These are phyloP conservation scores for Drosophila arawakana DNA, from an alignment of 1,140 invertebrate species.

Conservation along the genomic window DNA sequence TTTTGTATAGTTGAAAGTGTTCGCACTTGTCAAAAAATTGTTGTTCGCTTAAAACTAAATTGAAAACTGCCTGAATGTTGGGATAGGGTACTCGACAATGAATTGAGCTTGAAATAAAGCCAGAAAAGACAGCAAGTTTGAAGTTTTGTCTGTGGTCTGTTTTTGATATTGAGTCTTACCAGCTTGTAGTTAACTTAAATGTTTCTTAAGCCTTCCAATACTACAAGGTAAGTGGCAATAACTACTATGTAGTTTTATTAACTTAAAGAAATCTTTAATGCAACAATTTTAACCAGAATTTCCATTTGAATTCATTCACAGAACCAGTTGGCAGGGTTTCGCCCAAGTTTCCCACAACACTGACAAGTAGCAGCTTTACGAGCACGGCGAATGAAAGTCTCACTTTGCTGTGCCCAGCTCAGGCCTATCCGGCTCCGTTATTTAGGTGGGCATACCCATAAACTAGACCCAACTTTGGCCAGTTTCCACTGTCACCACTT, in stretches of 20 bases:
- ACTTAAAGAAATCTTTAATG: slow-evolving; percentile 12
- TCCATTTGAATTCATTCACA: slow-evolving; percentile 66
- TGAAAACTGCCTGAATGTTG: slow-evolving; percentile 96
- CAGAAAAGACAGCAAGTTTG: slow-evolving; percentile 18
- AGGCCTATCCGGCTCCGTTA: slow-evolving; percentile 89
- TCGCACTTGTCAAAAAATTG: slow-evolving; percentile 65
- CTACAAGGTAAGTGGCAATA: slow-evolving; percentile 56
- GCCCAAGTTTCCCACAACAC: slow-evolving; percentile 87
- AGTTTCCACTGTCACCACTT: slow-evolving; percentile 39
- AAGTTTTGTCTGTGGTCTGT: slow-evolving; percentile 53
- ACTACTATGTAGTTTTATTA: slow-evolving; percentile 15
- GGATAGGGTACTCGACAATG: slow-evolving; percentile 95
- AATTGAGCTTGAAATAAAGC: slow-evolving; percentile 73
- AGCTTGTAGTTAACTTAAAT: slow-evolving; percentile 11
- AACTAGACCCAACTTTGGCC: slow-evolving; percentile 83
- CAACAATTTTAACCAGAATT: slow-evolving; percentile 31
- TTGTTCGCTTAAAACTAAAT: slow-evolving; percentile 69
- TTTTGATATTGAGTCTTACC: slow-evolving; percentile 28
- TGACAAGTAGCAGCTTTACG: slow-evolving; percentile 88
- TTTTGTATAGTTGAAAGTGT: not conserved
- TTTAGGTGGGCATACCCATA: slow-evolving; percentile 87
- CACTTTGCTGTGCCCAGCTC: slow-evolving; percentile 89
- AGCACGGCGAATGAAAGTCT: slow-evolving; percentile 86
- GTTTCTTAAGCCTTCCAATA: not conserved
- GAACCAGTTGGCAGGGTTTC: slow-evolving; percentile 85